Evolutionary conservation across 2,888 invertebrate species (phyloP).

Genomic region (Busseola fusca): DNA sequence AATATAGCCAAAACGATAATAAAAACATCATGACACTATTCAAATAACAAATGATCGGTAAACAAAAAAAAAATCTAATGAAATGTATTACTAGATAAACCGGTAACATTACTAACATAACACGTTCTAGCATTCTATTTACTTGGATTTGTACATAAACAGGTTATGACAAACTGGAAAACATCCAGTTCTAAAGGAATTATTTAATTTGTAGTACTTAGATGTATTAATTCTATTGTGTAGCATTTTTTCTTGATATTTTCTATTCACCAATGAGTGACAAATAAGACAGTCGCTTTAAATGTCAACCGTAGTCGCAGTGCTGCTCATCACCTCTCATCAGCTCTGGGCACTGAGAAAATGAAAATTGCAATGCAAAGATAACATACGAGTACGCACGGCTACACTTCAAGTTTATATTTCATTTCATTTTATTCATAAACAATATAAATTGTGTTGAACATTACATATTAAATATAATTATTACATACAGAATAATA

Average conservation of each 20-base stretch:
- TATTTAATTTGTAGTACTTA: background rate
- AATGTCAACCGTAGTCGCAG: background rate
- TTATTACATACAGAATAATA: too few species aligned
- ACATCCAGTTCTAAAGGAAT: background rate
- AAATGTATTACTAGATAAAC: constrained; percentile 2
- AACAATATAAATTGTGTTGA: too few species aligned
- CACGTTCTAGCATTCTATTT: background rate
- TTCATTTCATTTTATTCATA: too few species aligned
- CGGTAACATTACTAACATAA: constrained; percentile 3
- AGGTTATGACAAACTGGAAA: background rate
- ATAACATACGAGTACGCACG: background rate
- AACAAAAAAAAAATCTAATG: background rate
- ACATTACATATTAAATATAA: too few species aligned
- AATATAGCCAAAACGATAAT: background rate
- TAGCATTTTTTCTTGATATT: background rate
- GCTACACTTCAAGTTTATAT: too few species aligned
- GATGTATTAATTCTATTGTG: background rate
- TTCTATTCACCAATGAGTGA: background rate
- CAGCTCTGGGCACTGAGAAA: background rate
- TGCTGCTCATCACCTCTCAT: background rate
- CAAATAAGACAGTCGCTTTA: background rate
- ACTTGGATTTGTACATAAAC: constrained; percentile 7
- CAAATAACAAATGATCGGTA: background rate
- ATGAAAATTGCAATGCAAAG: background rate
- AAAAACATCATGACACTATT: background rate